These are phyloP conservation scores for Euglossa dilemma DNA, from an alignment of 1,140 invertebrate genomes.

Conservation along the genomic window DNA sequence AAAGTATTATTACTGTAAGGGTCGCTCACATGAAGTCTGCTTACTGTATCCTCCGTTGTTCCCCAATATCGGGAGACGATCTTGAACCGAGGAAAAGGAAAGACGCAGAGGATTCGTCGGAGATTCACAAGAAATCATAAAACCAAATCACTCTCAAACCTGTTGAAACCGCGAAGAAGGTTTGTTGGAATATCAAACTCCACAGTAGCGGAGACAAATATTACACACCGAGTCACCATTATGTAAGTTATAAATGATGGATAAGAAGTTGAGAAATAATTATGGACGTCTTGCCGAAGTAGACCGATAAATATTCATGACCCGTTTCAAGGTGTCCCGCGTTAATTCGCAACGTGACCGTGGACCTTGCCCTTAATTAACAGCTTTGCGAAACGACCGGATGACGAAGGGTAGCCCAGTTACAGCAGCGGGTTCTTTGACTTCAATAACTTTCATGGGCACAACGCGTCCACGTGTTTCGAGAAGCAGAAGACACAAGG, in stretches of 20 bases:
- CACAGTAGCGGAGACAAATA: no score
- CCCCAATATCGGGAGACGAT: no score
- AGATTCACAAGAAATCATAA: no score
- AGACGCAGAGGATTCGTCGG: no score
- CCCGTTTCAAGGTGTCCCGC: constrained; percentile 59
- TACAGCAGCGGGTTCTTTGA: constrained; percentile 23
- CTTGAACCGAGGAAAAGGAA: no score
- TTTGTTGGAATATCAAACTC: no score
- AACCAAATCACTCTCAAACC: no score
- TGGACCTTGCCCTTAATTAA: constrained; percentile 64
- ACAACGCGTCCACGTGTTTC: constrained; percentile 6
- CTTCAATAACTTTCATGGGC: constrained; percentile 17
- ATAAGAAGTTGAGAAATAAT: constrained; percentile 53
- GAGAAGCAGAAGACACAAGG: not conserved
- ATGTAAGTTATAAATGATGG: constrained; percentile 22
- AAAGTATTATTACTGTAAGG: no score
- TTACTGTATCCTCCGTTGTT: no score
- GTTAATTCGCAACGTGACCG: constrained; percentile 56
- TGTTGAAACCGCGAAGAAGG: no score
- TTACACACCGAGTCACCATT: no score
- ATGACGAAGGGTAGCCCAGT: constrained; percentile 33
- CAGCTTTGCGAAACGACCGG: constrained; percentile 56
- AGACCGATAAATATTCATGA: constrained; percentile 63
- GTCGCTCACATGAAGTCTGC: no score
- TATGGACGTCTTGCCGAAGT: constrained; percentile 33